Base-by-base conservation (phyloP, 2,888 invertebrate species). In the Ctenicera cuprea region DNA sequence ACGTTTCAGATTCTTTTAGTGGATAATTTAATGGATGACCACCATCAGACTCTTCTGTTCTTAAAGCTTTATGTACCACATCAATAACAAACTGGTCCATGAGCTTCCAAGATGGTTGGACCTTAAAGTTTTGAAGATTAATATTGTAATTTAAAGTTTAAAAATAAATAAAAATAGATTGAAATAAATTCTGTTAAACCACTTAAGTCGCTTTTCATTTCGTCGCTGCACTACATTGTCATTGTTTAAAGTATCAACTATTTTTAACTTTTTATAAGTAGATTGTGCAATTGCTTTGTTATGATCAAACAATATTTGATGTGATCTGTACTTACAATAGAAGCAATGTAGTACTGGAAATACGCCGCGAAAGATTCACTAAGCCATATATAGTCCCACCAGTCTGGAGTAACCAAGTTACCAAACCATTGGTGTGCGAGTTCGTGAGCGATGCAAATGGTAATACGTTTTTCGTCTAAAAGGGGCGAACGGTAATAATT, bases 381-480 rank as follows among this genome's bases (percentile, higher is more conserved):
- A 5, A 88, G 76, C 87, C 87, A 88, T 0, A 85, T 66, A 69
- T 84, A 84, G 4, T 82, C 76, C 88, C 88, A 88, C 87, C 86
- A 86, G 48, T 71, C 41, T 1, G 86, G 84, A 37, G 82, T 85
- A n/a, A 88, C 87, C 3, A 86, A 75, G 80, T 88, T 86, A 1
- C 89, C 89, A 74, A 89, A 88, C 88, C 89, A 89, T 74, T 89
- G 90, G 79, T 91, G 90, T 0, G 89, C 87, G 11, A 90, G 84
- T 80, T 91, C 91, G 78, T 90, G 90, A 1, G 88, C 85, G 16
- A 90, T 87, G 12, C 82, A 77, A 8, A 77, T 77, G 0, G 82
- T 80, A 12, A 81, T 76, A 2, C 79, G 45, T 59, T 69, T 48
- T 16, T 48, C 37, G 14, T 57, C 68, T 20, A 18, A 2, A 26